Base-by-base conservation (phyloP, 2,113 vertebrate genomes). In the Myiozetetes cayanensis region DNA sequence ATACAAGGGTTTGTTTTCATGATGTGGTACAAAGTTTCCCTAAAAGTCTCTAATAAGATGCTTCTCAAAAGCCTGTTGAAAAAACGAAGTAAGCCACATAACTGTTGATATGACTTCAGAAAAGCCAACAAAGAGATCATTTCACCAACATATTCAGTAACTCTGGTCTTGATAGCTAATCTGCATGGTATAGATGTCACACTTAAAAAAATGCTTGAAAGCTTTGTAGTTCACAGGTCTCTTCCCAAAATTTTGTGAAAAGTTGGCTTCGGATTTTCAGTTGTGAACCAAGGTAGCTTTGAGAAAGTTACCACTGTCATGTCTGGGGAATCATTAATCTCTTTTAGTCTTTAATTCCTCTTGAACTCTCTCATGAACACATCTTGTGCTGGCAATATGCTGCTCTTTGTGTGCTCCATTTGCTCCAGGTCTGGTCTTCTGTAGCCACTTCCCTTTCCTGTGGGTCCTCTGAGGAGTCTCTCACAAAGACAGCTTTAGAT, bases 371-470 rank as follows among this genome's bases (percentile, higher is more conserved):
- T 50, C 0, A 1, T 35, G 27, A 82, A 16, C 17, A 70, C 6
- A 74, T 50, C 17, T 43, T 43, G 30, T 28, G 70, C 55, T 43
- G 30, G 23, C 6, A 37, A 66, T 0, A 1, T 9, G 17, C 50
- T 83, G 76, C 16, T 74, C 35, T 31, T 73, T 28, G 7, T 28
- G 31, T 37, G 35, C 25, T 63, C 59, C 62, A 5, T 39, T 58
- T 72, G 31, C 21, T 67, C n/a, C 58, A 39, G 4, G 8, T 4
- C 17, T 22, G 52, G 46, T 31, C 41, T 62, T 84, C 47, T 33
- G 25, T 4, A 59, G 44, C 24, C 46, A 28, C 17, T 43, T 76
- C 8, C 7, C 24, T 33, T 53, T n/a, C 39, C 23, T 0, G 0
- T 5, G 16, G 11, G 15, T 67, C 41, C 30, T 87, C 27, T 63